Evolutionary conservation across 2,888 invertebrate species (phyloP).

Genomic region (Drosophila infuscata): DNA sequence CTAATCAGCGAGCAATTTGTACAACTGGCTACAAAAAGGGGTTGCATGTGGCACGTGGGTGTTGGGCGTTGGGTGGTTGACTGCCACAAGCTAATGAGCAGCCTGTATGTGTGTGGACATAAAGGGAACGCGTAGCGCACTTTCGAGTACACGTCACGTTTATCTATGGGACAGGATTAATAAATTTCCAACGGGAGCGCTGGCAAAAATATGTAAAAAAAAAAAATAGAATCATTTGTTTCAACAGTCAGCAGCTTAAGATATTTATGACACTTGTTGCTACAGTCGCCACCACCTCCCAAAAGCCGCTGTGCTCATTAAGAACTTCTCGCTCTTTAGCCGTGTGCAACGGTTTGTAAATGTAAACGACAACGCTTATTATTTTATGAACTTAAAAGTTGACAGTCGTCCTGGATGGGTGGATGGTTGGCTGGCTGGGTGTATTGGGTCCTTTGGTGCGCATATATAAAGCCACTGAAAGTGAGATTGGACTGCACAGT

Average conservation of each 20-base stretch:
- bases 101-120: conserved; percentile 34
- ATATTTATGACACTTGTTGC: conserved; percentile 82
- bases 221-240: conserved; percentile 35
- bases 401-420: conserved; percentile 30
- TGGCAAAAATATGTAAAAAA: conserved; percentile 11
- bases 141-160: conserved; percentile 74
- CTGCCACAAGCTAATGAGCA: conserved; percentile 59
- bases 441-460: background rate
- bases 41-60: conserved; percentile 20
- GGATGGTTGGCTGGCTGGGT: conserved; percentile 5
- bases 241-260: conserved; percentile 50
- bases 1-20: conserved; percentile 78
- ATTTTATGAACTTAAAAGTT: conserved; percentile 80
- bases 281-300: conserved; percentile 13
- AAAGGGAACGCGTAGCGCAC: conserved; percentile 42
- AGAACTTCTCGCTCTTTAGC: conserved; percentile 61
- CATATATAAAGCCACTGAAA: conserved; percentile 56
- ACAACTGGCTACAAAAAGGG: conserved; percentile 55
- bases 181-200: conserved; percentile 57
- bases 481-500: conserved; percentile 54
- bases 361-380: conserved; percentile 76
- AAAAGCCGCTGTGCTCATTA: conserved; percentile 65
- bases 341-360: conserved; percentile 81
- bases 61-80: conserved; percentile 11
- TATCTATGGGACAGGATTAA: conserved; percentile 74